A percentile compares a stretch with the other conserved stretches of the same genome.
phyloP scores from a whole-genome alignment of 2,113 vertebrate species.

The Dipodomys spectabilis region DNA sequence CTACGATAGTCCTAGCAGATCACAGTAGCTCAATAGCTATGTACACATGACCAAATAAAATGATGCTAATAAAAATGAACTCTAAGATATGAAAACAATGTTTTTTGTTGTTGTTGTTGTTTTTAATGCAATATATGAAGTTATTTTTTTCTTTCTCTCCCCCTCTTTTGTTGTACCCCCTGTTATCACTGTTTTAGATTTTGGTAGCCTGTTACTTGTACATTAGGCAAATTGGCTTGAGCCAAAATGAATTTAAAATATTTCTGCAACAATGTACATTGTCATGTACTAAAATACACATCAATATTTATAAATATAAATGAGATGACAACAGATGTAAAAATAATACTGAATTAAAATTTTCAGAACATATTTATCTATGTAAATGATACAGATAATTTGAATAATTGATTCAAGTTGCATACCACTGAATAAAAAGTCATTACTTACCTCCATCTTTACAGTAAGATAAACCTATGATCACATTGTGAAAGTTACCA shows the following conservation, averaged over 20 bases:
- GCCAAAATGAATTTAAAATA: slow-evolving; percentile 5
- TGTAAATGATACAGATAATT: background rate
- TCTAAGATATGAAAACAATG: too few relatives aligned
- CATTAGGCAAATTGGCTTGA: background rate
- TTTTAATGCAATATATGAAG: too few relatives aligned
- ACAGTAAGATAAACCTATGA: background rate
- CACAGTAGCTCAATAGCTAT: too few relatives aligned
- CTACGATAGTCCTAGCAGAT: too few relatives aligned
- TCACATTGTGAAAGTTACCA: slow-evolving; percentile 25
- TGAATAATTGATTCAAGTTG: background rate
- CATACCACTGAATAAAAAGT: background rate
- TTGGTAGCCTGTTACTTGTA: background rate
- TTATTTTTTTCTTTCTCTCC: too few relatives aligned
- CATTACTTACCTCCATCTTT: background rate
- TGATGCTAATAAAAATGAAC: too few relatives aligned
- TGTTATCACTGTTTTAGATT: too few relatives aligned
- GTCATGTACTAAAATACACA: too few relatives aligned
- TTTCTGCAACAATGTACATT: background rate
- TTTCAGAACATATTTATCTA: background rate
- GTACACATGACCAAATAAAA: too few relatives aligned
- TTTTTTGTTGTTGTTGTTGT: too few relatives aligned
- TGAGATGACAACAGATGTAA: background rate
- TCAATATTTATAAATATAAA: too few relatives aligned
- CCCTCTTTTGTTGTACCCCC: too few relatives aligned
- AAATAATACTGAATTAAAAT: background rate